Conservation (phyloP, 2,888 invertebrate genomes). For the Acronicta leporina region DNA sequence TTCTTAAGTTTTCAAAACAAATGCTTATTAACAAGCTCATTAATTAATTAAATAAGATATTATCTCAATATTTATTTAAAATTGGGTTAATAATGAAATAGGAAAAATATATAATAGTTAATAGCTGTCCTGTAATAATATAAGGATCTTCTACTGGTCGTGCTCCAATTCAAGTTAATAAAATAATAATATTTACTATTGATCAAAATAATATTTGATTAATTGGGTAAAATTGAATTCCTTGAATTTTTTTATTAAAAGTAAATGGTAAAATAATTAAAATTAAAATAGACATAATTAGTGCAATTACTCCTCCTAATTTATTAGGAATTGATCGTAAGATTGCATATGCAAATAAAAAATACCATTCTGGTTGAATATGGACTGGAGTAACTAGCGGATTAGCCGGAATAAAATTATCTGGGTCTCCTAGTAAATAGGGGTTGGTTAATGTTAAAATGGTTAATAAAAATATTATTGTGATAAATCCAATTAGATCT, state of each 20-base stretch:
- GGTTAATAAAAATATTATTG: conserved; percentile 87
- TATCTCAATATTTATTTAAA: conserved; percentile 88
- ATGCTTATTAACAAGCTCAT: conserved; percentile 90
- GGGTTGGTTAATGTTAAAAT: conserved; percentile 88
- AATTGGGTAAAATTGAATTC: conserved; percentile 89
- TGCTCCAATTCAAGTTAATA: conserved; percentile 93
- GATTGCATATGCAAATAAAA: conserved; percentile 94
- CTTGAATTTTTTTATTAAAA: conserved; percentile 88
- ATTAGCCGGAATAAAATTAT: conserved; percentile 93
- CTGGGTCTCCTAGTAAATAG: conserved; percentile 91
- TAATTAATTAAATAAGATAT: conserved; percentile 85
- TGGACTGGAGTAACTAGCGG: conserved; percentile 92
- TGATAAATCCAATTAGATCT: conserved; percentile 90
- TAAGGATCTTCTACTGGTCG: conserved; percentile 92
- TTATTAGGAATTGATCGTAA: conserved; percentile 94
- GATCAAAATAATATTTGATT: conserved; percentile 90
- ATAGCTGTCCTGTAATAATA: conserved; percentile 89
- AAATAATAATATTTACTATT: conserved; percentile 86
- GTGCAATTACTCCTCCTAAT: conserved; percentile 92
- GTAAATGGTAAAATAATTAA: conserved; percentile 90
- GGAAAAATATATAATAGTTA: conserved; percentile 89
- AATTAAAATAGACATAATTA: conserved; percentile 91
- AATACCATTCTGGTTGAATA: conserved; percentile 96
- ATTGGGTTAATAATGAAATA: conserved; percentile 89
- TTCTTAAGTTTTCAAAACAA: conserved; percentile 92